Percentiles rank a stretch among this genome's conserved stretches.
phyloP scores from a whole-genome alignment of 2,797 vertebrate species.

The Semaprochilodus insignis region DNA sequence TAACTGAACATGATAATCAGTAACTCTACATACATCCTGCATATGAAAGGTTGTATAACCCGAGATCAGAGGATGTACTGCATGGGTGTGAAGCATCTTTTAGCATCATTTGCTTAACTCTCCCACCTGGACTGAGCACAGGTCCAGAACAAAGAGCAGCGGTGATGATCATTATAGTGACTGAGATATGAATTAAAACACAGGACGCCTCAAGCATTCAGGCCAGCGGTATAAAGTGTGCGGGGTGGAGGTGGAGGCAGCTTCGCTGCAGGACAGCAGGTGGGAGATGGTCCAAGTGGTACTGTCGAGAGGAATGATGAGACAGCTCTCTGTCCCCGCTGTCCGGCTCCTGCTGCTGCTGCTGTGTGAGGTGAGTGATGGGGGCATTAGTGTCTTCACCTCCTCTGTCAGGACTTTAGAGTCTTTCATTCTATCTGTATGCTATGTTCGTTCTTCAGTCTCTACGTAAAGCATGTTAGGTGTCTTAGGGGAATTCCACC shows the following conservation, averaged over 20 bases:
- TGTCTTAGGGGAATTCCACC: too few relatives aligned
- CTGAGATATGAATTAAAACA: constrained; percentile 1
- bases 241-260: not conserved
- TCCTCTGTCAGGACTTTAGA: too few relatives aligned
- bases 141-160: not conserved
- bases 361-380: constrained; percentile 25
- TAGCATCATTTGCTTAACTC: not conserved
- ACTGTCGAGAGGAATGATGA: constrained; percentile 12
- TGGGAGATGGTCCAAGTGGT: not conserved
- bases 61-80: too few relatives aligned
- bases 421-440: too few relatives aligned
- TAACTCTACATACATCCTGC: too few relatives aligned
- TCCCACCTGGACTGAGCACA: not conserved
- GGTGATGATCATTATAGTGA: not conserved
- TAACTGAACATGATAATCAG: too few relatives aligned
- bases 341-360: constrained; percentile 1
- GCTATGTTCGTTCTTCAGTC: too few relatives aligned
- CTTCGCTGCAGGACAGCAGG: too few relatives aligned
- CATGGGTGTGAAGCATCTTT: too few relatives aligned
- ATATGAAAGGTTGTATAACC: too few relatives aligned
- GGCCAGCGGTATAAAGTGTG: not conserved
- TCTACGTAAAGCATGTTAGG: too few relatives aligned
- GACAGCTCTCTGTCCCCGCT: not conserved
- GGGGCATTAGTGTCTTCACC: too few relatives aligned
- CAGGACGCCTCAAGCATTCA: not conserved